Evolutionary conservation across 2,797 vertebrate genomes (phyloP).

Genomic region (Morelia viridis): DNA sequence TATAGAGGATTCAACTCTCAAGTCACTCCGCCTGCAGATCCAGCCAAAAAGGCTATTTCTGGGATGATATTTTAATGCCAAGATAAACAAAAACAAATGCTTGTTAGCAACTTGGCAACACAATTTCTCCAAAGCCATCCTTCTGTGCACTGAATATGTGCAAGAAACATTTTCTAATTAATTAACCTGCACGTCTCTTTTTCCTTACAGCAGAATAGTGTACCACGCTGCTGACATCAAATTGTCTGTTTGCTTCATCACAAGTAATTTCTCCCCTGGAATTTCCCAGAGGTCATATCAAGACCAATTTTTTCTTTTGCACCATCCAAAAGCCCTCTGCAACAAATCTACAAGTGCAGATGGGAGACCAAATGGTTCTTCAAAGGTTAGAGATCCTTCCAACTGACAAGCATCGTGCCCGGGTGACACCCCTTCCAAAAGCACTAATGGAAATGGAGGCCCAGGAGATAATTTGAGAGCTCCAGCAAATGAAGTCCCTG

Average conservation of each 20-base stretch:
- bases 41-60: constrained; percentile 50
- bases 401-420: constrained; percentile 48
- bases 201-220: constrained; percentile 39
- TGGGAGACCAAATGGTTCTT: constrained; percentile 50
- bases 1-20: constrained; percentile 31
- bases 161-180: constrained; percentile 62
- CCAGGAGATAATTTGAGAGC: constrained; percentile 56
- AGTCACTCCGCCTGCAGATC: constrained; percentile 56
- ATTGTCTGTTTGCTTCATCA: constrained; percentile 65
- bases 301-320: constrained; percentile 40
- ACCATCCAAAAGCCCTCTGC: constrained; percentile 8
- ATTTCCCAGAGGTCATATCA: constrained; percentile 60
- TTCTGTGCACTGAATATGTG: constrained; percentile 43
- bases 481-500: constrained; percentile 37
- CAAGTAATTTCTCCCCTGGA: constrained; percentile 54
- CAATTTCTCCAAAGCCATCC: constrained; percentile 2
- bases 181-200: constrained; percentile 56
- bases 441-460: constrained; percentile 61
- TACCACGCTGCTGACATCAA: constrained; percentile 56
- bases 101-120: constrained; percentile 21
- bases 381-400: constrained; percentile 55
- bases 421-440: constrained; percentile 59
- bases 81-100: background rate
- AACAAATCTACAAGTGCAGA: constrained; percentile 41
- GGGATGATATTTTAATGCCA: constrained; percentile 30